Evolutionary conservation across 2,888 invertebrate species (phyloP), one percentile per base, ranked within the genome.

Genomic region (Cataglyphis livida): DNA sequence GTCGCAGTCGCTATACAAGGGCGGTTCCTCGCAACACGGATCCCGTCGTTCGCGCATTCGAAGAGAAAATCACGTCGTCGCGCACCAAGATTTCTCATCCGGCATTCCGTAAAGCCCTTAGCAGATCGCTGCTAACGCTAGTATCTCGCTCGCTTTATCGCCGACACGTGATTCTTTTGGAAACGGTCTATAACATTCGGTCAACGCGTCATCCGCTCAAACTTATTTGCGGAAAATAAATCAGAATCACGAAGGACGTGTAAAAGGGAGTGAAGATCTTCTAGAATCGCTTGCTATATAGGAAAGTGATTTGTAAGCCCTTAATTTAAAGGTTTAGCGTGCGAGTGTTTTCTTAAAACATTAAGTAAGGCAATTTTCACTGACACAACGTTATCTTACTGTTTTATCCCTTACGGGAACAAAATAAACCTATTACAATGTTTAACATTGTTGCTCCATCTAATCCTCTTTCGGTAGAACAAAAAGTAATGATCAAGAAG

Each of bases 201-300:
- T 73, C 83, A 81, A 74, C 62, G 74, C 59, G 71, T 87, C 84
- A 85, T 86, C 81, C 87, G 76, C 84, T 87, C 76, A 87, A 85
- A 88, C 85, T 91, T 91, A 90, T 90, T 91, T 90, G 90, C 87
- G 85, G 84, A 82, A 74, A 78, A 71, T 82, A 86, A 57, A 82
- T 82, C 83, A 35, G 81, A 83, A 76, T 78, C 68, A 62, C 71
- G 59, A 62, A 35, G 54, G 54, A 54, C 21, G 83, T 61, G 74
- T 54, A 75, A 71, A 25, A 41, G 3, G 35, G 1, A 21, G 28
- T 18, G 18, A 70, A 44, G 35, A 48, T 28, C 18, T 48, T 54
- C 32, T 32, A 4, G 15, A 25, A 25, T 35, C 18, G 4, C 25
- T 76, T 38, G 38, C 25, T 7, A 25, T 54, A 25, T 25, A n/a